These are phyloP conservation scores for Alligator mississippiensis DNA, from an alignment of 2,113 vertebrate genomes.

Conservation along the genomic window DNA sequence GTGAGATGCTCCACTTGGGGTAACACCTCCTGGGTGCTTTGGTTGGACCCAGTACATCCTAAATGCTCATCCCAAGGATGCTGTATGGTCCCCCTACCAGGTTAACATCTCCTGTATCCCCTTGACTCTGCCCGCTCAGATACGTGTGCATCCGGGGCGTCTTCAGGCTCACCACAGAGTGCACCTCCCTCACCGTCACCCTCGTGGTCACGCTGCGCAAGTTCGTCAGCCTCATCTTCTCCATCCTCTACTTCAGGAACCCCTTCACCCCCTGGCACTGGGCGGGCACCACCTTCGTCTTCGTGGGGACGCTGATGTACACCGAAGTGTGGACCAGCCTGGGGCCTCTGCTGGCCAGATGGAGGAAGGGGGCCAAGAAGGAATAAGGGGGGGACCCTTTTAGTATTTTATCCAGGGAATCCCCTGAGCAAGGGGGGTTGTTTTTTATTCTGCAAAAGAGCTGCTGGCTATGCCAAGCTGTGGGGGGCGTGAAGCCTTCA, in stretches of 20 bases:
- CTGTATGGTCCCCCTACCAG: no score
- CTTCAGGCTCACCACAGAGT: slow-evolving; percentile 96
- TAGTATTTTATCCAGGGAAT: neutral
- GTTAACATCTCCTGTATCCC: neutral
- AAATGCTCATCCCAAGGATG: no score
- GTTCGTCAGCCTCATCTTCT: slow-evolving; percentile 97
- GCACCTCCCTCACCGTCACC: slow-evolving; percentile 94
- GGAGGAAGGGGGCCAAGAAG: slow-evolving; percentile 75
- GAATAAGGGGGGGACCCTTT: slow-evolving; percentile 51
- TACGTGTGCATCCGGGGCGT: slow-evolving; percentile 96
- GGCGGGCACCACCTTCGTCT: slow-evolving; percentile 91
- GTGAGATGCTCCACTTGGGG: no score
- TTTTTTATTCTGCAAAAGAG: neutral
- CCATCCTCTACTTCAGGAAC: slow-evolving; percentile 95
- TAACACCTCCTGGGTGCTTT: no score
- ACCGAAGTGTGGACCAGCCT: slow-evolving; percentile 90
- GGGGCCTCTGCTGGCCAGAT: slow-evolving; percentile 36
- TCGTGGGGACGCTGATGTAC: slow-evolving; percentile 93
- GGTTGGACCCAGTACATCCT: no score
- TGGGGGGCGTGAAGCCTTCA: accelerated
- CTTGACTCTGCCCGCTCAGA: slow-evolving; percentile 77
- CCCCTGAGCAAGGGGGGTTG: neutral
- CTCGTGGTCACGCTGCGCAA: slow-evolving; percentile 96
- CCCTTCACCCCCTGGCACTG: slow-evolving; percentile 97
- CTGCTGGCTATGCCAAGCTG: slow-evolving; percentile 42